These are phyloP conservation scores for Leucania comma DNA, from an alignment of 2,888 invertebrate genomes.

Conservation along the genomic window DNA sequence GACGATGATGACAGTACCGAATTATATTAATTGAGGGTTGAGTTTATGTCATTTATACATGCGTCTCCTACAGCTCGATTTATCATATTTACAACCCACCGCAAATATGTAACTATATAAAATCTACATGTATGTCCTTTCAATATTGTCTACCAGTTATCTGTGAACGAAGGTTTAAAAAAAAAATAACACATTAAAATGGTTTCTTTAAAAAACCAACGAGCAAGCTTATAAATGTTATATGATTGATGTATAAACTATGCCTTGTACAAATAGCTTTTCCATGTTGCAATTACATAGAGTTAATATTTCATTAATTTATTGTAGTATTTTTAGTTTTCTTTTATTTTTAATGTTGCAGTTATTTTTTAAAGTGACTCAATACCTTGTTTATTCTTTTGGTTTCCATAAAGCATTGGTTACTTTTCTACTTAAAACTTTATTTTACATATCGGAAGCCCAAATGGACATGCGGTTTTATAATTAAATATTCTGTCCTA, in stretches of 20 bases:
- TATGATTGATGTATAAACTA: slow-evolving; percentile 63
- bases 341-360: slow-evolving; percentile 33
- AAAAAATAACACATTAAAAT: slow-evolving; percentile 28
- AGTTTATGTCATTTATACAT: neutral
- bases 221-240: slow-evolving; percentile 52
- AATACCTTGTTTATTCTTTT: neutral
- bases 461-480: neutral
- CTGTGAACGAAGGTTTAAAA: slow-evolving; percentile 10
- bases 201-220: slow-evolving; percentile 57
- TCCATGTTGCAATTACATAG: slow-evolving; percentile 60
- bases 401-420: no score
- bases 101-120: slow-evolving; percentile 23
- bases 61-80: neutral
- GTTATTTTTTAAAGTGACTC: slow-evolving; percentile 34
- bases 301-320: slow-evolving; percentile 63
- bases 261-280: slow-evolving; percentile 68
- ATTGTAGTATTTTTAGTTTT: slow-evolving; percentile 59
- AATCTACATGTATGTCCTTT: slow-evolving; percentile 42
- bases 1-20: no score
- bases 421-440: slow-evolving; percentile 1
- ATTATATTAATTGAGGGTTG: no score
- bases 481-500: slow-evolving; percentile 1
- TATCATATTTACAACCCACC: neutral
- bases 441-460: neutral
- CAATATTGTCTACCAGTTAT: slow-evolving; percentile 6